A percentile compares a stretch with the other conserved stretches of the same genome.
Conservation (phyloP, 35 echinoderm and acorn worm genomes). For the Amphiura filiformis region DNA sequence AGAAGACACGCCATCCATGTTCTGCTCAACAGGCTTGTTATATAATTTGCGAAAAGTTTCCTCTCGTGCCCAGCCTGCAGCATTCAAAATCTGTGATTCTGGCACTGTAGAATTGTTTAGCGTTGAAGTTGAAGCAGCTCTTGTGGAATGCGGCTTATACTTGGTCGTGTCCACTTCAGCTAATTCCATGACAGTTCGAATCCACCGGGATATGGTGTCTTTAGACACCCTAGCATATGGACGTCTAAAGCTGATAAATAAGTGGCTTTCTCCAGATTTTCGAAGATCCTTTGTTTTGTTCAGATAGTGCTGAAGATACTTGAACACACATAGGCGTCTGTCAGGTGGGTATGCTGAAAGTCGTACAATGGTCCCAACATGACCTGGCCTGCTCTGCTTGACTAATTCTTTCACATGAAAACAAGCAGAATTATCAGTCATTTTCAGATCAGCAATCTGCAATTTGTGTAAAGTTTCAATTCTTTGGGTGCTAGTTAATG, state of each 20-base stretch:
- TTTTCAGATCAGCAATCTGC: neutral
- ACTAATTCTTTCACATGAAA: conserved; percentile 14
- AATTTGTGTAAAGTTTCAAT: conserved; percentile 36
- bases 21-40: neutral
- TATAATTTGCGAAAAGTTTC: neutral
- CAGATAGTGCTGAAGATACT: neutral
- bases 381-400: conserved; percentile 6
- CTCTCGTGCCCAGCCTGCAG: neutral
- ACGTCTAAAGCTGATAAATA: conserved; percentile 28
- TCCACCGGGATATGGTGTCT: neutral
- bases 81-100: neutral
- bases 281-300: conserved; percentile 19
- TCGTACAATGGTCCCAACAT: neutral
- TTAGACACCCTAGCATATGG: neutral
- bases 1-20: neutral
- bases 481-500: conserved; percentile 14
- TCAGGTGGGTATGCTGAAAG: conserved; percentile 27
- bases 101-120: neutral
- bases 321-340: conserved; percentile 24
- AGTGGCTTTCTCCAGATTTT: neutral
- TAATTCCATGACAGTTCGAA: neutral
- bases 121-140: neutral
- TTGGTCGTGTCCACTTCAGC: neutral
- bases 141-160: conserved; percentile 14
- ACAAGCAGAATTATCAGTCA: neutral